A percentile compares a stretch with the other conserved stretches of the same genome.
Conservation (phyloP, 2,888 invertebrate species). For the Busseola fusca region DNA sequence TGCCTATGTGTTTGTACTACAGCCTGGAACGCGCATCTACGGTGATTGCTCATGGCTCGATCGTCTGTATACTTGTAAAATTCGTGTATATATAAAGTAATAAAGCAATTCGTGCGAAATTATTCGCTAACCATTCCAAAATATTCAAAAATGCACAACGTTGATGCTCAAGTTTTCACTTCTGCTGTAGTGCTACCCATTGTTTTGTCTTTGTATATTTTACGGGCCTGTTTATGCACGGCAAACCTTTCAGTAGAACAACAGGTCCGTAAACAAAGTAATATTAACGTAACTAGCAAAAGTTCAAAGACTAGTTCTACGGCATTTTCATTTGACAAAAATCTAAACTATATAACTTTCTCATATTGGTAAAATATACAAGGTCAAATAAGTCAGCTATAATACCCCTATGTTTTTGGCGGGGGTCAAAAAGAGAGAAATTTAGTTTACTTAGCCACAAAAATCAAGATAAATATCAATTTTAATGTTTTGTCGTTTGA, state of each 20-base stretch:
- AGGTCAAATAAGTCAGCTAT: neutral
- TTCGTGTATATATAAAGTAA: no score
- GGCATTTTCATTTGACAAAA: neutral
- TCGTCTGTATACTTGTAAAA: no score
- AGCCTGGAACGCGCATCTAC: no score
- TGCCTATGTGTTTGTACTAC: no score
- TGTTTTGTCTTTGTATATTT: neutral
- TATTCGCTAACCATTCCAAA: no score
- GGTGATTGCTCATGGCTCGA: no score
- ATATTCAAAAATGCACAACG: no score
- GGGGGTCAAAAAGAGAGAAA: neutral
- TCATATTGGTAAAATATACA: neutral
- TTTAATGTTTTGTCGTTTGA: slow-evolving; percentile 10
- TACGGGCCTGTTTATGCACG: neutral
- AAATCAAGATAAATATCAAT: neutral
- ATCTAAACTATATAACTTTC: neutral
- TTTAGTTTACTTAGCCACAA: slow-evolving; percentile 8
- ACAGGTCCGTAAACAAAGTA: neutral
- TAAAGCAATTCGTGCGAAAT: no score
- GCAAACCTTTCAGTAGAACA: neutral
- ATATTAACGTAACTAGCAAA: neutral
- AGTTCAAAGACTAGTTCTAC: neutral
- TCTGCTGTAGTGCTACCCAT: no score
- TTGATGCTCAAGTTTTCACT: no score
- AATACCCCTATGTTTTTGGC: no score